phyloP scores from a whole-genome alignment of 2,888 invertebrate species.

The Rosalia funebris region DNA sequence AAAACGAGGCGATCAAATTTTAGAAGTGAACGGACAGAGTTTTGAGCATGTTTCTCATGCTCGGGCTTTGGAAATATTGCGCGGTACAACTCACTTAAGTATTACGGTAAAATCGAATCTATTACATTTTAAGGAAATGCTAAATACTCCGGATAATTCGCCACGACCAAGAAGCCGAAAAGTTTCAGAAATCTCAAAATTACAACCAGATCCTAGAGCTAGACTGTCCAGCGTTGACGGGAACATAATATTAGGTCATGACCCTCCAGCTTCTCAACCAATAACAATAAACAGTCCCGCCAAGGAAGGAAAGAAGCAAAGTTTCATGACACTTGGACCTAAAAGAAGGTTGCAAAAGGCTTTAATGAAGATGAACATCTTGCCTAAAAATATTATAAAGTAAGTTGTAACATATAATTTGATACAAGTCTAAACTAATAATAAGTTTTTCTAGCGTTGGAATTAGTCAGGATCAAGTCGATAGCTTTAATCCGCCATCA shows the following conservation, averaged over 20 bases:
- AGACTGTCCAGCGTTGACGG: slow-evolving; percentile 82
- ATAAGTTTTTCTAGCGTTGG: slow-evolving; percentile 49
- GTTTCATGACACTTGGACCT: slow-evolving; percentile 90
- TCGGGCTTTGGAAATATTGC: slow-evolving; percentile 91
- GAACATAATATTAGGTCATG: slow-evolving; percentile 56
- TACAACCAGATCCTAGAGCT: slow-evolving; percentile 76
- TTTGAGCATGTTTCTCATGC: slow-evolving; percentile 93
- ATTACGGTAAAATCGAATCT: slow-evolving; percentile 97
- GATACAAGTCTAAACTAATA: slow-evolving; percentile 7
- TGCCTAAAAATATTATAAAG: slow-evolving; percentile 82
- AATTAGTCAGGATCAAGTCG: slow-evolving; percentile 73
- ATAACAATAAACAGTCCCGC: slow-evolving; percentile 72
- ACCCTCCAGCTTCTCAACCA: slow-evolving; percentile 66
- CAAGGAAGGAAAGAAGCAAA: slow-evolving; percentile 69
- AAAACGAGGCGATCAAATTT: slow-evolving; percentile 96
- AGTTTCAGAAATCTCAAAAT: slow-evolving; percentile 71
- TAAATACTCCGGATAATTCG: slow-evolving; percentile 82
- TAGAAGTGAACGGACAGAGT: slow-evolving; percentile 97
- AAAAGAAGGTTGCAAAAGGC: slow-evolving; percentile 86
- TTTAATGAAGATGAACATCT: slow-evolving; percentile 88
- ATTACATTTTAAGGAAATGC: slow-evolving; percentile 83
- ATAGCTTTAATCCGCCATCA: slow-evolving; percentile 67
- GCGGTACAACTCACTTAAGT: slow-evolving; percentile 94
- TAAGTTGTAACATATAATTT: slow-evolving; percentile 43
- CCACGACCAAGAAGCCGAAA: slow-evolving; percentile 74